Evolutionary conservation across 2,888 invertebrate species (phyloP).

Genomic region (Pristionchus entomophagus): DNA sequence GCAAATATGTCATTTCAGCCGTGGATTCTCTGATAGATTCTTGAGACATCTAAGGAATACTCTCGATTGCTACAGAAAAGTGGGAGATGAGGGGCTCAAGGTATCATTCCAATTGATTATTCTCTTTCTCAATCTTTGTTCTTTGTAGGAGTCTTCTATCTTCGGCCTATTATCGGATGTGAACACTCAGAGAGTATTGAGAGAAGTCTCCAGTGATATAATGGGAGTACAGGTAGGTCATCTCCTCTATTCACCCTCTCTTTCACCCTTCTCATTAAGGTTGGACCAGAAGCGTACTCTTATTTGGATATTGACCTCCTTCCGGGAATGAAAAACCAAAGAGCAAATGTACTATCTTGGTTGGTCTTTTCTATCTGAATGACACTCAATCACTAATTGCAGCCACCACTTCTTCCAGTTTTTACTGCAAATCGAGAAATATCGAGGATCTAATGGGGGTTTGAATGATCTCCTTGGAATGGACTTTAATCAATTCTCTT

Average conservation of each 20-base stretch:
- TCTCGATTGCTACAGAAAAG: not conserved
- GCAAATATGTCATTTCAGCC: not conserved
- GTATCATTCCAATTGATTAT: not conserved
- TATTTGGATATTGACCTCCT: not conserved
- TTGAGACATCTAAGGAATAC: not conserved
- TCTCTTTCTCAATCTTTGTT: no score
- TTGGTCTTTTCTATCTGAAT: not conserved
- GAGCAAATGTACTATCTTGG: constrained; percentile 7
- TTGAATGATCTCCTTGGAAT: not conserved
- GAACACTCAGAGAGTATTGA: not conserved
- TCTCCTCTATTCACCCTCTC: no score
- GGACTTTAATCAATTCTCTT: no score
- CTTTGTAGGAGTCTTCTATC: not conserved
- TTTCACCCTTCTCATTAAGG: not conserved
- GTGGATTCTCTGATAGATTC: not conserved
- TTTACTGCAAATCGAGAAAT: not conserved
- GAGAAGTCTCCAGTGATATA: not conserved
- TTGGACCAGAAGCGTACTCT: not conserved
- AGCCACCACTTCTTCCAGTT: not conserved
- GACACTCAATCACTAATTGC: not conserved
- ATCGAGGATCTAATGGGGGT: not conserved
- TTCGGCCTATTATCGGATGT: not conserved
- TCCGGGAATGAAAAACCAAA: not conserved
- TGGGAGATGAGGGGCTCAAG: not conserved
- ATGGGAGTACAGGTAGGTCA: not conserved